Conservation (phyloP, 2,797 vertebrate species). For the Argentina silus region DNA sequence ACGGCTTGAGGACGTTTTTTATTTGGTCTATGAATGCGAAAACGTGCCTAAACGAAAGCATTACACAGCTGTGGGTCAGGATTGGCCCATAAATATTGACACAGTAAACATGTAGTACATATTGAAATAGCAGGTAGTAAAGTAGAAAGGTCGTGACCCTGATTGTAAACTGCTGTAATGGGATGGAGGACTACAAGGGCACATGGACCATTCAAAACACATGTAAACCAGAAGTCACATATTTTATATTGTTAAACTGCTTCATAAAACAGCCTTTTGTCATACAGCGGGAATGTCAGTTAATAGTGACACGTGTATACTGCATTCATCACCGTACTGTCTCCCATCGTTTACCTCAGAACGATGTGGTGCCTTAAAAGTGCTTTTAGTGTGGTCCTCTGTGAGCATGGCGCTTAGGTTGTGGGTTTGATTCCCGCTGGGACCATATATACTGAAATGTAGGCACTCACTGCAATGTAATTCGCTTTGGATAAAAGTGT, state of each 20-base stretch:
- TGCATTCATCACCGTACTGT: no score
- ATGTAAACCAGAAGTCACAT: constrained; percentile 11
- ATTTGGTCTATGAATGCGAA: constrained; percentile 53
- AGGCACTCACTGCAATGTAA: no score
- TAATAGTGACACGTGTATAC: not conserved
- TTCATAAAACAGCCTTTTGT: not conserved
- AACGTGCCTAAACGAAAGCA: constrained; percentile 61
- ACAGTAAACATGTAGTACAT: constrained; percentile 60
- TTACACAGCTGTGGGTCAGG: constrained; percentile 61
- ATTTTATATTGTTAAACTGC: not conserved
- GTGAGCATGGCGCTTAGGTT: no score
- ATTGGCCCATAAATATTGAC: constrained; percentile 70
- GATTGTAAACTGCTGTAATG: constrained; percentile 52
- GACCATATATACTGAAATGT: no score
- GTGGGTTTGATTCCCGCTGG: no score
- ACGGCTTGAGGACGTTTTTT: constrained; percentile 10
- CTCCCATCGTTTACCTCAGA: no score
- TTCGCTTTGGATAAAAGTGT: no score
- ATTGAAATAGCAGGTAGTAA: constrained; percentile 60
- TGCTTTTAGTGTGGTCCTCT: no score
- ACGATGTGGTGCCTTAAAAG: no score
- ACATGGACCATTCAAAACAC: constrained; percentile 33
- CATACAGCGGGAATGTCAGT: not conserved
- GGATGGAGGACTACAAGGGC: constrained; percentile 26
- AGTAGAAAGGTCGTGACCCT: constrained; percentile 51